phyloP scores from a whole-genome alignment of 2,113 vertebrate species.

The Oreotrochilus melanogaster region DNA sequence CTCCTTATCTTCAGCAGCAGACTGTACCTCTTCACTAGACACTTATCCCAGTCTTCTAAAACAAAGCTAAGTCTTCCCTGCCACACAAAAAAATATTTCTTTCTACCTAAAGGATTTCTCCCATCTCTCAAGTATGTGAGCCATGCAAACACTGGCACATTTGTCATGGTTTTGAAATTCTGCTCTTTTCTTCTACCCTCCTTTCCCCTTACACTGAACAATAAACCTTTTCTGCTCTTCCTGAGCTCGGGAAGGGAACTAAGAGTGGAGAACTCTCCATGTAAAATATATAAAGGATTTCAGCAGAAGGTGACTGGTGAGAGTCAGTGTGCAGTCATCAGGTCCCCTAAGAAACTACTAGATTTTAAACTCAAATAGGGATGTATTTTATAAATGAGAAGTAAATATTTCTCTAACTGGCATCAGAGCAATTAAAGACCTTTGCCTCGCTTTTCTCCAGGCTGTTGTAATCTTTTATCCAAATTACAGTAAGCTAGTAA shows the following conservation, averaged over 20 bases:
- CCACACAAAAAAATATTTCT: background rate
- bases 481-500: background rate
- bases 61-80: background rate
- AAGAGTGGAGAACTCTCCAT: background rate
- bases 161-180: background rate
- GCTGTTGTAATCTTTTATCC: background rate
- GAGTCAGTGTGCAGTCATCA: background rate
- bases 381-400: background rate
- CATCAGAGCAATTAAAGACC: background rate
- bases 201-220: background rate
- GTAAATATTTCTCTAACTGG: background rate
- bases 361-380: background rate
- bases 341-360: background rate
- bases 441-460: background rate
- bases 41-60: background rate
- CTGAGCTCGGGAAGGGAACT: background rate
- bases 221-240: background rate
- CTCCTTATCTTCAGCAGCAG: conserved; percentile 3
- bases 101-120: background rate
- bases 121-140: background rate
- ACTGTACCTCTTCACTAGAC: background rate
- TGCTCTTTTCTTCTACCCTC: background rate
- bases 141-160: background rate
- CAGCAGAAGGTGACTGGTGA: background rate
- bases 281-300: background rate